Base-by-base conservation (phyloP, 2,113 vertebrate species). In the Lota lota region DNA sequence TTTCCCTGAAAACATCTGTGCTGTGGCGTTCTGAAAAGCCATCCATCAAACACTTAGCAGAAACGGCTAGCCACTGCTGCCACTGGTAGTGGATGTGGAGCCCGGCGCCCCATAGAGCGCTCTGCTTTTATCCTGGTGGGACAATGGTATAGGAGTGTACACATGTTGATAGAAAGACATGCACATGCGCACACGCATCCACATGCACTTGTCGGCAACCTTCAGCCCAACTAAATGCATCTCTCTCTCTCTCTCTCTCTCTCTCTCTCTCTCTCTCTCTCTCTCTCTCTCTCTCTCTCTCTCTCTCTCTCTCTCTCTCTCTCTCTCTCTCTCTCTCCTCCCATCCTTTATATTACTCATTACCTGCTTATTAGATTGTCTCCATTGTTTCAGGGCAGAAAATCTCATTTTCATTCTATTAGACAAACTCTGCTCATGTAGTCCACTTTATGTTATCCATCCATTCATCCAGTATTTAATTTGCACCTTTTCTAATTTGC, bases 31-130 rank as follows among this genome's bases (percentile, higher is more conserved):
- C 64, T 70, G 56, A 50, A 53, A 75, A 80, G 66, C 62, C 70
- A 84, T 85, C 74, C 73, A 78, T 87, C 85, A 83, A 73, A 67
- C 74, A 85, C 80, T 83, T 81, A 77, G 64, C 14, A 66, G 73
- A 81, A 76, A 77, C 28, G 74, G 63, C 36, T 76, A 53, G 17
- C 17, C 12, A 53, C 51, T 17, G 51, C 51, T 33, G 28, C 28
- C 28, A 4, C 28, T 33, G 28, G 28, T 33, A 33, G 28, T 33
- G 28, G 28, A 33, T 33, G 28, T 33, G 28, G 28, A 33, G 28
- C 28, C 28, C 7, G 28, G 28, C 4, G 28, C 28, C 28, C 28
- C 28, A 33, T 33, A 33, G 4, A 33, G 4, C 28, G 28, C 28
- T 4, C 28, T 33, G 28, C 28, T 33, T 33, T 33, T 33, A 33